phyloP scores from a whole-genome alignment of 1,140 invertebrate genomes.

The Drosophila sp. region DNA sequence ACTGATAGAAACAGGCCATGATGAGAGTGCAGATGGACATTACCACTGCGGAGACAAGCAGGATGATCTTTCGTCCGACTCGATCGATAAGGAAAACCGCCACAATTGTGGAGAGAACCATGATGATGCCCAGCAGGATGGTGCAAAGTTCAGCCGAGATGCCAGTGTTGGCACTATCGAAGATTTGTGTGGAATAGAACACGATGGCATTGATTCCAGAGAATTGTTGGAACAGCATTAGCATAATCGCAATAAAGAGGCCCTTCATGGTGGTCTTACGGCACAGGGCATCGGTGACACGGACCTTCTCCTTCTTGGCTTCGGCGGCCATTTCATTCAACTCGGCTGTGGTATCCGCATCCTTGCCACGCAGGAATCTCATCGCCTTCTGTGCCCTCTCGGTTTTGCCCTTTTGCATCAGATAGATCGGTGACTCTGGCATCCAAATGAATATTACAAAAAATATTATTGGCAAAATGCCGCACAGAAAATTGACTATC shows the following conservation, averaged over 20 bases:
- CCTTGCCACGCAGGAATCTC: conserved; percentile 87
- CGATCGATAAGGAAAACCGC: conserved; percentile 87
- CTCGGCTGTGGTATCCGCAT: conserved; percentile 84
- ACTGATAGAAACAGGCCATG: conserved; percentile 86
- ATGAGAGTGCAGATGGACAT: conserved; percentile 86
- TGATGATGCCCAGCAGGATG: conserved; percentile 89
- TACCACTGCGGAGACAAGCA: conserved; percentile 86
- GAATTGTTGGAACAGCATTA: conserved; percentile 68
- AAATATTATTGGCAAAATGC: conserved; percentile 85
- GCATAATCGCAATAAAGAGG: conserved; percentile 39
- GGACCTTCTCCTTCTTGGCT: conserved; percentile 8
- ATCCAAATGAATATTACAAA: conserved; percentile 86
- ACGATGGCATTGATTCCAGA: conserved; percentile 69
- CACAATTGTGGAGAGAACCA: conserved; percentile 87
- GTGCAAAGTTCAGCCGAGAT: conserved; percentile 83
- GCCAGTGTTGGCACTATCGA: conserved; percentile 28
- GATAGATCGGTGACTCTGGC: conserved; percentile 87
- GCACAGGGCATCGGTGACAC: not conserved
- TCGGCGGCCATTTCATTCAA: conserved; percentile 20
- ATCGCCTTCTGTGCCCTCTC: conserved; percentile 87
- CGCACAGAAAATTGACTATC: conserved; percentile 85
- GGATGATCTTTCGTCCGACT: conserved; percentile 87
- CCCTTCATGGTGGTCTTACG: conserved; percentile 24
- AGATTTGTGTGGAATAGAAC: conserved; percentile 63
- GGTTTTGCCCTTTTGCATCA: conserved; percentile 84